Base-by-base conservation (phyloP, 2,113 vertebrate genomes). In the Ctenodactylus gundi region DNA sequence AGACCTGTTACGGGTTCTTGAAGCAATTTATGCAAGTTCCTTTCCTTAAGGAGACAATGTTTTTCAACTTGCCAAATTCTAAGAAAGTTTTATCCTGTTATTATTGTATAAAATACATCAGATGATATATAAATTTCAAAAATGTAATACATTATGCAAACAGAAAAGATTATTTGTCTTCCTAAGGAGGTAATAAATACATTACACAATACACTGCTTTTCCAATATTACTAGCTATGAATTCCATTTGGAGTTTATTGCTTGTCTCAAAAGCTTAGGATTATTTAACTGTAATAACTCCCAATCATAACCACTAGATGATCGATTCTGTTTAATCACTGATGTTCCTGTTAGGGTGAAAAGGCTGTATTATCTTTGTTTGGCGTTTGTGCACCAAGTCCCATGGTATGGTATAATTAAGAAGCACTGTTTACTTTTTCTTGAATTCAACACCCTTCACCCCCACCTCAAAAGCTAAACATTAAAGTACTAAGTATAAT, bases 401-500 rank as follows among this genome's bases (percentile, higher is more conserved):
- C 92, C 67, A 89, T 1, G 21, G 64, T 73, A 96, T 95, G 94
- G 83, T 96, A 97, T 96, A 85, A 64, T 96, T 21, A 82, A 96
- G 93, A 97, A 85, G 29, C 97, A 97, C 97, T 92, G 95, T 97
- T 97, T 97, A 94, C 67, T 97, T 98, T 97, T 98, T 94, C 97
- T 98, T 94, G 97, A 98, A 97, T 96, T 91, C 96, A 96, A 96
- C 94, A 96, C 90, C 90, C 95, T 44, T 95, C 93, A 96, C 93
- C 91, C 95, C 91, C 77, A 98, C 93, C 92, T 97, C 87, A 97
- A 97, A 94, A 98, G 89, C 90, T 92, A 97, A 96, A 94, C 80
- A 98, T 97, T 97, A 97, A 96, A 95, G 93, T 95, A 97, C 95
- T 98, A 98, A 98, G 98, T 97, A 98, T 96, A 98, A 98, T 98